phyloP scores from a whole-genome alignment of 2,888 invertebrate species.

The Drosophila fulvimacula region DNA sequence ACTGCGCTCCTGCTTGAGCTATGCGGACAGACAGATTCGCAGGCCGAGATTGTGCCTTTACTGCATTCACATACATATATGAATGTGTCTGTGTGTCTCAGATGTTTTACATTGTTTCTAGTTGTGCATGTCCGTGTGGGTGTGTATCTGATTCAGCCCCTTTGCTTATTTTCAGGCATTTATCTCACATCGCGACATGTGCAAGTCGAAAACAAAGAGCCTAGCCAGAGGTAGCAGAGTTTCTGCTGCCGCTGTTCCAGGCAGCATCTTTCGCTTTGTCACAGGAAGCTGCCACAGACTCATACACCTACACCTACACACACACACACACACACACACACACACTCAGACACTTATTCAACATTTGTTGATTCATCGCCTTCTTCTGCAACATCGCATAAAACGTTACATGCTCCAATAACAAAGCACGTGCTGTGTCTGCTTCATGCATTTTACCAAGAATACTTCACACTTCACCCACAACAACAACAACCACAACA shows the following conservation, averaged over 20 bases:
- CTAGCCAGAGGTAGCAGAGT: conserved; percentile 58
- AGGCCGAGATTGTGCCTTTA: conserved; percentile 50
- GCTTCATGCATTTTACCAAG: conserved; percentile 54
- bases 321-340: not conserved
- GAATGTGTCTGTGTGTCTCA: conserved; percentile 10
- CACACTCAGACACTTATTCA: conserved; percentile 17
- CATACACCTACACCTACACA: not conserved
- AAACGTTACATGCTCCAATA: conserved; percentile 62
- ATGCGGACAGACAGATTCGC: conserved; percentile 54
- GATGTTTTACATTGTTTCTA: conserved; percentile 10
- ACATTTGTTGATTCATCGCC: conserved; percentile 62
- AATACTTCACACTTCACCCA: conserved; percentile 49
- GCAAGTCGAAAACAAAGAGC: conserved; percentile 48
- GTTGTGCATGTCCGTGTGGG: not conserved
- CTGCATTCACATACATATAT: conserved; percentile 3
- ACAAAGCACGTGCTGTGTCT: conserved; percentile 60
- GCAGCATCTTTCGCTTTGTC: conserved; percentile 41
- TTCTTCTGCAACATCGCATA: conserved; percentile 52
- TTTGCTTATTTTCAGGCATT: conserved; percentile 44
- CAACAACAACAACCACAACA: conserved; percentile 37
- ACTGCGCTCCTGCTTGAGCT: conserved; percentile 40
- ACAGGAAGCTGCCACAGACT: conserved; percentile 40
- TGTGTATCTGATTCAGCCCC: conserved; percentile 28
- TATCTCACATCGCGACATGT: conserved; percentile 60
- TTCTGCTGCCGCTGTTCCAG: conserved; percentile 16